Percentiles rank a stretch among this genome's conserved stretches.
Evolutionary conservation across 1,140 invertebrate species (phyloP).

Genomic region (Formica exsecta): DNA sequence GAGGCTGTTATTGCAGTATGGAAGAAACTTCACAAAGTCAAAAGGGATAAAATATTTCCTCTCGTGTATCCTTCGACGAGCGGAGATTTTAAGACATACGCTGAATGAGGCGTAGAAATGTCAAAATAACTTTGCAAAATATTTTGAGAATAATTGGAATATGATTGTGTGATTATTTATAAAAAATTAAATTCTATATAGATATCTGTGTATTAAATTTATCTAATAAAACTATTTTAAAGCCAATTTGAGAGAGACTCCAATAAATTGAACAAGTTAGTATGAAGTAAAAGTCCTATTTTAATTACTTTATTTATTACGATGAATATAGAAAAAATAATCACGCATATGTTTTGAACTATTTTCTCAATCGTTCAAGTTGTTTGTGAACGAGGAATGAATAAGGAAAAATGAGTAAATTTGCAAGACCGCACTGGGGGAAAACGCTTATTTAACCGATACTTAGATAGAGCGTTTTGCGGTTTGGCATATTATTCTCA

Average conservation of each 20-base stretch:
- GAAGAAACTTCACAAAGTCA: conserved; percentile 26
- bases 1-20: conserved; percentile 31
- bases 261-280: background rate
- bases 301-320: background rate
- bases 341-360: background rate
- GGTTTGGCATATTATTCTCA: conserved; percentile 46
- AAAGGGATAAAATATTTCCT: conserved; percentile 8
- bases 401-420: conserved; percentile 38
- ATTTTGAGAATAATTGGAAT: background rate
- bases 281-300: background rate
- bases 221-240: background rate
- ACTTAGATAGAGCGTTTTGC: background rate
- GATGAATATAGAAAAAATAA: background rate
- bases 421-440: conserved; percentile 2
- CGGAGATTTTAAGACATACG: background rate
- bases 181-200: background rate
- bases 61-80: background rate
- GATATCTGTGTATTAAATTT: background rate
- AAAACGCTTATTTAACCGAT: conserved; percentile 24
- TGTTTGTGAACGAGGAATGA: conserved; percentile 26
- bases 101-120: conserved; percentile 1
- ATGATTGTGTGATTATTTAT: background rate
- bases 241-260: background rate
- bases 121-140: background rate
- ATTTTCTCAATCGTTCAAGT: conserved; percentile 41